Percentiles rank a stretch among this genome's conserved stretches.
phyloP scores from a whole-genome alignment of 92 coral and sea anemone species.

The Zoanthus sansibaricus region DNA sequence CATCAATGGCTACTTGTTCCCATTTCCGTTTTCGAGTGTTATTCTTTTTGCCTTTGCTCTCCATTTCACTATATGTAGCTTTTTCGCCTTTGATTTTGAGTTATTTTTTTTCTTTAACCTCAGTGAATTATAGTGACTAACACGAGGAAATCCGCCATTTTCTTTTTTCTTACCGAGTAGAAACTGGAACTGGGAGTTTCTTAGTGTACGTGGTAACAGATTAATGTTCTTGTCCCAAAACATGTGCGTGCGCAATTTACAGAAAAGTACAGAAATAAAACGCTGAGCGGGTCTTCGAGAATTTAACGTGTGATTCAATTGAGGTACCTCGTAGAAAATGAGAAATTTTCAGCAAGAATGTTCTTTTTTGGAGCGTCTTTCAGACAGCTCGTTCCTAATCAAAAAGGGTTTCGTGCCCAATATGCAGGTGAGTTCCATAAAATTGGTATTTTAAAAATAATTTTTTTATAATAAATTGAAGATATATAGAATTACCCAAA shows the following conservation, averaged over 20 bases:
- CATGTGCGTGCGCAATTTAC: background rate
- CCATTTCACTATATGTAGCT: slow-evolving; percentile 31
- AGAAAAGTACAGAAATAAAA: no score
- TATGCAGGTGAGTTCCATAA: slow-evolving; percentile 78
- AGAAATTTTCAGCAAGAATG: slow-evolving; percentile 93
- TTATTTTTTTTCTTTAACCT: background rate
- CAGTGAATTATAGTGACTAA: background rate
- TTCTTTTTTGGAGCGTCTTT: slow-evolving; percentile 80
- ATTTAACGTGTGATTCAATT: background rate
- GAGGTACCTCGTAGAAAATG: slow-evolving; percentile 7
- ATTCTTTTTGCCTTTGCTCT: slow-evolving; percentile 50
- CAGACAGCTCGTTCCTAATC: slow-evolving; percentile 75
- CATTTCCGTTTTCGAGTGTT: slow-evolving; percentile 80
- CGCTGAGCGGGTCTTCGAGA: background rate
- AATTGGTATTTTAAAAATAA: background rate
- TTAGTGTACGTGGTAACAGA: slow-evolving; percentile 1
- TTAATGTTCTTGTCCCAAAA: background rate
- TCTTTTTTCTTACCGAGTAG: slow-evolving; percentile 26
- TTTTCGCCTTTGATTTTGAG: no score
- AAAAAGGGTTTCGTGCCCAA: slow-evolving; percentile 98
- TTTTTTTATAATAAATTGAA: no score
- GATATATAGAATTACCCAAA: no score
- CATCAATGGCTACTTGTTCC: slow-evolving; percentile 79
- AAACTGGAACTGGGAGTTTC: background rate
- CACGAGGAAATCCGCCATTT: slow-evolving; percentile 20